phyloP scores from a whole-genome alignment of 2,113 vertebrate species.

The Alligator sinensis region DNA sequence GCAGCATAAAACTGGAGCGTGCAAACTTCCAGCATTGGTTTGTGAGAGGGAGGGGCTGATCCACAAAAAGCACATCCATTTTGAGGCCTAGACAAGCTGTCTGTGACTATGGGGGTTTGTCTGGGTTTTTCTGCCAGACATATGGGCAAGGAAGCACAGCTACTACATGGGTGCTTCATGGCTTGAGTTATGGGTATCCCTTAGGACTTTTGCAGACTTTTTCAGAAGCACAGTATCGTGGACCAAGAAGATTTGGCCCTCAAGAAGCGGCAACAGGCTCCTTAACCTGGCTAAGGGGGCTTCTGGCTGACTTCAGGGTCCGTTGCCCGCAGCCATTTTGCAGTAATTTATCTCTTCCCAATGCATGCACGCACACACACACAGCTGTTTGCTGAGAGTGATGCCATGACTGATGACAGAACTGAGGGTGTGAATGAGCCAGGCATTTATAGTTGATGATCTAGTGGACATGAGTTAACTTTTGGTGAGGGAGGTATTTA shows the following conservation, averaged over 20 bases:
- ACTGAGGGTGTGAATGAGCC: neutral
- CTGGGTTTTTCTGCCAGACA: neutral
- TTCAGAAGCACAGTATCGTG: neutral
- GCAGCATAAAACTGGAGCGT: neutral
- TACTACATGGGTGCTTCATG: neutral
- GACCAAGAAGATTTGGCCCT: neutral
- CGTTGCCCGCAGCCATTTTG: neutral
- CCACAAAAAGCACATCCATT: accelerated
- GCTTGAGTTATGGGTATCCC: neutral
- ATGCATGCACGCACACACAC: neutral
- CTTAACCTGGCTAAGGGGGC: too few species aligned
- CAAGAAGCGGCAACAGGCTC: neutral
- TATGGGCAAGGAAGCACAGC: neutral
- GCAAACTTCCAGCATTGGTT: neutral
- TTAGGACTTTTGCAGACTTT: neutral
- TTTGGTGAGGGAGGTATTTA: neutral
- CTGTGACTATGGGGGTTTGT: neutral
- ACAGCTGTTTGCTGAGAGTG: accelerated
- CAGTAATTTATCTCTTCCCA: neutral
- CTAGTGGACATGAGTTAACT: neutral
- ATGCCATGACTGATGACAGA: neutral
- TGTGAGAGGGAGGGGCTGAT: neutral
- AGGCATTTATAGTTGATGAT: neutral
- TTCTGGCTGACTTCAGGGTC: neutral
- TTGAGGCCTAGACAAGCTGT: neutral